Conservation (phyloP, 2,888 invertebrate species). For the Automeris io region DNA sequence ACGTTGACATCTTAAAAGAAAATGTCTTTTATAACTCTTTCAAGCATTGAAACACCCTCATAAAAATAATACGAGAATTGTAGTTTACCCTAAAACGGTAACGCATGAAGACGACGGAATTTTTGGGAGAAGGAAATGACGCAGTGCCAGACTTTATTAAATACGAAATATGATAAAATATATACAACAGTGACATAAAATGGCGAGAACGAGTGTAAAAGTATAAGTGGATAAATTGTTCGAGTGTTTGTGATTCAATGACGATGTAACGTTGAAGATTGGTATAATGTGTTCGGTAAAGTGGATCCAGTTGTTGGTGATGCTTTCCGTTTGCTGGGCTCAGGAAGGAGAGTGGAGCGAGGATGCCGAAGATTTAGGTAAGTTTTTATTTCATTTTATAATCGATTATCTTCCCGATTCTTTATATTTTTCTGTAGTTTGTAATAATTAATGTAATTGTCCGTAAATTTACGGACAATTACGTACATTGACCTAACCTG, state of each 20-base stretch:
- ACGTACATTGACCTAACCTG: too few species aligned
- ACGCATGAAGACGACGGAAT: constrained; percentile 6
- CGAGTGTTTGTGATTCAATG: constrained; percentile 15
- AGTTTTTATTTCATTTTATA: constrained; percentile 26
- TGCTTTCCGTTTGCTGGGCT: constrained; percentile 66
- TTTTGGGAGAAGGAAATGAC: constrained; percentile 8
- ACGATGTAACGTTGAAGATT: constrained; percentile 35
- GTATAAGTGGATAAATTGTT: background rate
- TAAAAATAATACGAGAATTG: constrained; percentile 2
- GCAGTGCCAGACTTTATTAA: constrained; percentile 11
- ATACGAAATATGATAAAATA: constrained; percentile 8
- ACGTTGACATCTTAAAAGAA: background rate
- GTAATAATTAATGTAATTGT: too few species aligned
- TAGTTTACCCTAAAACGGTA: background rate
- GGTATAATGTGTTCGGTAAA: constrained; percentile 60
- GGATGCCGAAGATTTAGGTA: constrained; percentile 67
- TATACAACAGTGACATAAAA: constrained; percentile 8
- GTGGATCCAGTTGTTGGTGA: constrained; percentile 58
- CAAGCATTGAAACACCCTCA: constrained; percentile 1
- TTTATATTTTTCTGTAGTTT: too few species aligned
- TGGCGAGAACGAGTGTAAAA: constrained; percentile 7
- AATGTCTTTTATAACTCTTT: background rate
- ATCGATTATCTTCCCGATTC: too few species aligned
- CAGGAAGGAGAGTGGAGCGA: constrained; percentile 73
- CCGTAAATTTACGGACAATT: too few species aligned